Conservation (phyloP, 64 coral and sea anemone genomes). For the Pocillopora verrucosa region DNA sequence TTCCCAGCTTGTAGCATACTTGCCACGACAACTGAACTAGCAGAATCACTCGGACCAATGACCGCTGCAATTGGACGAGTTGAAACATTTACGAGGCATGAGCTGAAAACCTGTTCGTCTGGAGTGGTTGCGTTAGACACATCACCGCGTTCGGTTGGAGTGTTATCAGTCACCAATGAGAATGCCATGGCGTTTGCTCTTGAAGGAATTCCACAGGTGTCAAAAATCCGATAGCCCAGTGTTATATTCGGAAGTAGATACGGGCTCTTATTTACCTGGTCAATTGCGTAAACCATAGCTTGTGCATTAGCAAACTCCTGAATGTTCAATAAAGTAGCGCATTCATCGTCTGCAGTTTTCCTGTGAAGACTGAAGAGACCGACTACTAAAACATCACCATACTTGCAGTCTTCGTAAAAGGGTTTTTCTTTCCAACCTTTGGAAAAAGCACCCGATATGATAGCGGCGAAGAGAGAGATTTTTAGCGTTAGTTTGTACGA, state of each 20-base stretch:
- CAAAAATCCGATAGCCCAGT: conserved; percentile 58
- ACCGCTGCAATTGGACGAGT: conserved; percentile 22
- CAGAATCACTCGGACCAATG: conserved; percentile 41
- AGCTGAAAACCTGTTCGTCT: no score
- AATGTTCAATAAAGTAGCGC: conserved; percentile 21
- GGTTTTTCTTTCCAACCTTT: background rate
- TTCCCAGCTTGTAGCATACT: conserved; percentile 41
- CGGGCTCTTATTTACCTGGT: conserved; percentile 27
- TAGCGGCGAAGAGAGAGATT: background rate
- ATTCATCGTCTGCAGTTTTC: conserved; percentile 33
- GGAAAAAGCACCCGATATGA: background rate
- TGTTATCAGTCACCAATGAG: conserved; percentile 31
- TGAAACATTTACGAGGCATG: background rate
- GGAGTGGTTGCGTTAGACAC: background rate
- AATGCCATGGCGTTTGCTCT: conserved; percentile 31
- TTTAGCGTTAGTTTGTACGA: background rate
- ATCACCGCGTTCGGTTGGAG: background rate
- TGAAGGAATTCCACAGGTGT: conserved; percentile 50
- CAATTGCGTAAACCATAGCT: conserved; percentile 64
- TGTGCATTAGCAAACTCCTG: conserved; percentile 38
- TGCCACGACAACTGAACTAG: conserved; percentile 28
- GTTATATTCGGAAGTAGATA: conserved; percentile 38
- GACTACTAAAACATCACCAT: conserved; percentile 32
- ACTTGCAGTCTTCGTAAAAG: background rate
- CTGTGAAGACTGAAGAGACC: conserved; percentile 27